phyloP scores from a whole-genome alignment of 2,113 vertebrate species.

The Pipa parva region DNA sequence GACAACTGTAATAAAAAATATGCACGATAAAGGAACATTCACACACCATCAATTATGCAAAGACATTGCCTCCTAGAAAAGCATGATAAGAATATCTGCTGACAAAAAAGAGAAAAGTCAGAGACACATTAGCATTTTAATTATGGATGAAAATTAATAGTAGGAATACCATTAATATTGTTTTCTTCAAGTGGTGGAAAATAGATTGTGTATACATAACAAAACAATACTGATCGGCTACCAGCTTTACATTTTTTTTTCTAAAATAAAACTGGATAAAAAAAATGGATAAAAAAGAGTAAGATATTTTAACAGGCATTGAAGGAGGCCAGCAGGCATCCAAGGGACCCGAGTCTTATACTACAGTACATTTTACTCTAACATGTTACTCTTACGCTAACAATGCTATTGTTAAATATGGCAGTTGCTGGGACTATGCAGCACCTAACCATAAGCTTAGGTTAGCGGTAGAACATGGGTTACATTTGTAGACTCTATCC shows the following conservation, averaged over 20 bases:
- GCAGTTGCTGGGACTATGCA: too few species aligned
- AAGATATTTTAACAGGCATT: too few species aligned
- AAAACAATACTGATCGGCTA: not conserved
- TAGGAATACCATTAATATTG: constrained; percentile 23
- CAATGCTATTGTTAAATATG: too few species aligned
- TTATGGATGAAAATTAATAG: constrained; percentile 15
- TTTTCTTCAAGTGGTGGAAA: constrained; percentile 9
- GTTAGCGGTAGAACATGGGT: too few species aligned
- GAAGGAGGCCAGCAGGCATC: too few species aligned
- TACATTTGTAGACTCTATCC: too few species aligned
- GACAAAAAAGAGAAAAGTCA: constrained; percentile 13
- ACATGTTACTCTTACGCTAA: too few species aligned
- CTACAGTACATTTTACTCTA: too few species aligned
- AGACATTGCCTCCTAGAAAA: constrained; percentile 15
- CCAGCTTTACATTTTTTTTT: not conserved
- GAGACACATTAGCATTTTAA: constrained; percentile 28
- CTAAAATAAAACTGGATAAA: too few species aligned
- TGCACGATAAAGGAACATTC: constrained; percentile 4
- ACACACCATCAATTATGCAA: constrained; percentile 11
- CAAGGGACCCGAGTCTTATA: too few species aligned
- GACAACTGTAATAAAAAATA: not conserved
- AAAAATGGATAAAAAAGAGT: too few species aligned
- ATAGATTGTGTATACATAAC: constrained; percentile 13
- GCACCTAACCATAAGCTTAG: too few species aligned
- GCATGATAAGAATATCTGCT: constrained; percentile 17